phyloP scores from a whole-genome alignment of 2,888 invertebrate genomes.

The Eudemis profundana region DNA sequence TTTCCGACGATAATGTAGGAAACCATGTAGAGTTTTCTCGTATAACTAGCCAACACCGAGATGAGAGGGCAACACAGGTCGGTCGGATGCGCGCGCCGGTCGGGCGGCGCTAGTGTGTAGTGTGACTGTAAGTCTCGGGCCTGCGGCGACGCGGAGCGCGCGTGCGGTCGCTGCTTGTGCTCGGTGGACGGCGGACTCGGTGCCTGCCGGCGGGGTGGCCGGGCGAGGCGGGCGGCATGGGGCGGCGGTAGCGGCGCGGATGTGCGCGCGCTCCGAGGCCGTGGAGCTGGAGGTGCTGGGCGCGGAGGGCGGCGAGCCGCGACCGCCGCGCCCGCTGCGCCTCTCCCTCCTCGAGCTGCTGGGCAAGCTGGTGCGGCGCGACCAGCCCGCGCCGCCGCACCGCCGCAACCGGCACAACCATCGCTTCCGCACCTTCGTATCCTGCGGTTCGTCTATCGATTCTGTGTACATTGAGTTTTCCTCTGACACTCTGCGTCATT shows the following conservation, averaged over 20 bases:
- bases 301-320: constrained; percentile 90
- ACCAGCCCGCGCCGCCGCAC: constrained; percentile 72
- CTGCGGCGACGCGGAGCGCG: constrained; percentile 61
- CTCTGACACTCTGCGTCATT: constrained; percentile 50
- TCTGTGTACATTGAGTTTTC: constrained; percentile 41
- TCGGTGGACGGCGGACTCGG: constrained; percentile 52
- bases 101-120: constrained; percentile 52
- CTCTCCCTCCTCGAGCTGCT: constrained; percentile 88
- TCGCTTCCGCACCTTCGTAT: constrained; percentile 82
- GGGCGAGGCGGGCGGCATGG: constrained; percentile 87
- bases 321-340: constrained; percentile 89
- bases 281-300: constrained; percentile 92
- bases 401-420: constrained; percentile 84
- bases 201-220: constrained; percentile 48
- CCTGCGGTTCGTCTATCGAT: constrained; percentile 76
- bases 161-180: constrained; percentile 62
- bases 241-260: constrained; percentile 90
- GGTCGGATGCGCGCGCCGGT: constrained; percentile 54
- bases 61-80: constrained; percentile 59
- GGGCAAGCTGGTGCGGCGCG: constrained; percentile 86
- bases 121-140: constrained; percentile 61
- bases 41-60: constrained; percentile 47
- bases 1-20: constrained; percentile 14
- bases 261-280: constrained; percentile 92
- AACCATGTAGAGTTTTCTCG: constrained; percentile 20